Conservation (phyloP, 2,888 invertebrate genomes). For the Drosophila incognita region DNA sequence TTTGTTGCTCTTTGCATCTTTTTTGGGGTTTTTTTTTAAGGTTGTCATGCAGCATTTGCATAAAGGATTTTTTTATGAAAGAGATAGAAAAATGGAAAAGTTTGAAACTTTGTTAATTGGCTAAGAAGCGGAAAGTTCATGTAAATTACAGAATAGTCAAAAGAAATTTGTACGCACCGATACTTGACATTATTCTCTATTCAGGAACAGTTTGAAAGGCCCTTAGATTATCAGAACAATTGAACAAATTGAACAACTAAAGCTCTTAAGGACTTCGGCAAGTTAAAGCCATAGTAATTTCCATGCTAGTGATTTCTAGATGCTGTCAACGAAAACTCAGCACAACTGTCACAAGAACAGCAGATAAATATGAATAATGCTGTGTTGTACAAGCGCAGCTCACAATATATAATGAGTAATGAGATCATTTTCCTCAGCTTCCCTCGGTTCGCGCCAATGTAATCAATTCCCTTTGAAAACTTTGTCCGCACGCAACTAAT, state of each 20-base stretch:
- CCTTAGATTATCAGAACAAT: neutral
- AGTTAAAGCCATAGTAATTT: neutral
- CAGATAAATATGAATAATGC: slow-evolving; percentile 48
- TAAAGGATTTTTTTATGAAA: slow-evolving; percentile 28
- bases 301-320: slow-evolving; percentile 30
- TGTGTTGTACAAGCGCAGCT: slow-evolving; percentile 13
- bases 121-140: slow-evolving; percentile 15
- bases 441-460: slow-evolving; percentile 54
- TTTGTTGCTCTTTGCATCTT: neutral
- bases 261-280: neutral
- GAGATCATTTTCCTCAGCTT: slow-evolving; percentile 29
- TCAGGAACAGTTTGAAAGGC: neutral
- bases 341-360: neutral
- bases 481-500: slow-evolving; percentile 56
- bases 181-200: neutral
- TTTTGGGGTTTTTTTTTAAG: slow-evolving; percentile 49
- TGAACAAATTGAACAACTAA: neutral
- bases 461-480: slow-evolving; percentile 72
- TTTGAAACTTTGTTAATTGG: slow-evolving; percentile 64
- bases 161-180: neutral
- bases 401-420: slow-evolving; percentile 23
- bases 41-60: slow-evolving; percentile 69
- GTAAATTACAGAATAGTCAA: neutral
- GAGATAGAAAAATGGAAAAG: slow-evolving; percentile 25
- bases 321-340: slow-evolving; percentile 22